Evolutionary conservation across 2,113 vertebrate genomes (phyloP).

Genomic region (Atractosteus spatula): DNA sequence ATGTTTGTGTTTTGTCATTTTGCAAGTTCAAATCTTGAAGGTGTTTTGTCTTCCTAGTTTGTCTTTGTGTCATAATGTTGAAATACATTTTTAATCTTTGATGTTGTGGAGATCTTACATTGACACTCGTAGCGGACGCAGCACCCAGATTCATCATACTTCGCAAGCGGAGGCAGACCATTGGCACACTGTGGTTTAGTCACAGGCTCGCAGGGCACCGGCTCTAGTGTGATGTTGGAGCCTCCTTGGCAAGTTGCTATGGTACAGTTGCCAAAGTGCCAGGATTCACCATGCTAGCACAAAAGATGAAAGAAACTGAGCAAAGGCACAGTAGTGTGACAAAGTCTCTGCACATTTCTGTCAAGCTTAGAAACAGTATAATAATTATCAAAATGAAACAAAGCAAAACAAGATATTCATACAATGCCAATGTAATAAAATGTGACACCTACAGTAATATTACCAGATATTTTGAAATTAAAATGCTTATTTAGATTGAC

Average conservation of each 20-base stretch:
- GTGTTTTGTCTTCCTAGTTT: background rate
- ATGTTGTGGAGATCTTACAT: slow-evolving; percentile 65
- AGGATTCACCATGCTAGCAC: slow-evolving; percentile 67
- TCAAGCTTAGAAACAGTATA: too few relatives aligned
- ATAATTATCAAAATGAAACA: too few relatives aligned
- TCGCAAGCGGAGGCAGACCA: slow-evolving; percentile 58
- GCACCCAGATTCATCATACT: slow-evolving; percentile 64
- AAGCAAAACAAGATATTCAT: too few relatives aligned
- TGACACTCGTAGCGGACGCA: slow-evolving; percentile 76
- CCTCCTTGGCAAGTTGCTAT: slow-evolving; percentile 62
- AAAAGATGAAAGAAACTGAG: background rate
- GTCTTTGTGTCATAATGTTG: background rate
- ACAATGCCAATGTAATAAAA: too few relatives aligned
- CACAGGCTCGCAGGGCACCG: slow-evolving; percentile 43
- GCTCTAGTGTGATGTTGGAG: slow-evolving; percentile 23
- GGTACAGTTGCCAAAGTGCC: slow-evolving; percentile 61
- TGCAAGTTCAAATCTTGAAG: too few relatives aligned
- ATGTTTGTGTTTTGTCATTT: too few relatives aligned
- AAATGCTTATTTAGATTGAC: too few relatives aligned
- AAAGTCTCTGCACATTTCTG: too few relatives aligned
- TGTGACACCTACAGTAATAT: too few relatives aligned
- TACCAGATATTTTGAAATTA: too few relatives aligned
- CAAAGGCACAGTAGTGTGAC: too few relatives aligned
- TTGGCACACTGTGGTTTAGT: slow-evolving; percentile 66
- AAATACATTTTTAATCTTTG: background rate